phyloP scores from a whole-genome alignment of 2,888 invertebrate species.

The Chrysomela aeneicollis region DNA sequence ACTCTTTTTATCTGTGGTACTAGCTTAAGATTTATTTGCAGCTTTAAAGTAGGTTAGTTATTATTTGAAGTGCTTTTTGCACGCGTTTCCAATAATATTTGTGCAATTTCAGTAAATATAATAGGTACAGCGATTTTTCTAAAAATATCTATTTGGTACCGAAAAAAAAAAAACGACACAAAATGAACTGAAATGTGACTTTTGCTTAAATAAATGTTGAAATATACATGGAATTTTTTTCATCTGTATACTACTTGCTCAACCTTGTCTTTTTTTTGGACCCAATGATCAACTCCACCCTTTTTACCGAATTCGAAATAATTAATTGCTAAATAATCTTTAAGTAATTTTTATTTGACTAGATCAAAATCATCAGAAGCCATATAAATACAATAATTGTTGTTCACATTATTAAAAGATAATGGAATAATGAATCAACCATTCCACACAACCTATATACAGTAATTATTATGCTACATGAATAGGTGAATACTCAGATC shows the following conservation, averaged over 20 bases:
- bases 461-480: not conserved
- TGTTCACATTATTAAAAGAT: conserved; percentile 5
- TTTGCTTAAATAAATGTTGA: conserved; percentile 43
- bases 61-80: not conserved
- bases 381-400: conserved; percentile 27
- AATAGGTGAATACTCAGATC: too few species aligned
- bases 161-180: conserved; percentile 23
- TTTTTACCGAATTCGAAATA: too few species aligned
- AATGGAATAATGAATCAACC: not conserved
- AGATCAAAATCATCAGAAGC: conserved; percentile 30
- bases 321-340: too few species aligned
- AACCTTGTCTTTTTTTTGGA: too few species aligned
- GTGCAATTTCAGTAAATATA: not conserved
- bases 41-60: conserved; percentile 4
- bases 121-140: too few species aligned
- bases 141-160: too few species aligned
- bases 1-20: conserved; percentile 29
- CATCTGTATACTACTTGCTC: too few species aligned
- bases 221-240: not conserved
- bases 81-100: not conserved
- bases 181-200: conserved; percentile 27
- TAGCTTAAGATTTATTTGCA: conserved; percentile 20
- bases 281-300: too few species aligned
- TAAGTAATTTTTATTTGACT: conserved; percentile 25
- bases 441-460: not conserved